Percentiles rank a stretch among this genome's conserved stretches.
Conservation (phyloP, 1,140 invertebrate genomes). For the Megalonaias nervosa region DNA sequence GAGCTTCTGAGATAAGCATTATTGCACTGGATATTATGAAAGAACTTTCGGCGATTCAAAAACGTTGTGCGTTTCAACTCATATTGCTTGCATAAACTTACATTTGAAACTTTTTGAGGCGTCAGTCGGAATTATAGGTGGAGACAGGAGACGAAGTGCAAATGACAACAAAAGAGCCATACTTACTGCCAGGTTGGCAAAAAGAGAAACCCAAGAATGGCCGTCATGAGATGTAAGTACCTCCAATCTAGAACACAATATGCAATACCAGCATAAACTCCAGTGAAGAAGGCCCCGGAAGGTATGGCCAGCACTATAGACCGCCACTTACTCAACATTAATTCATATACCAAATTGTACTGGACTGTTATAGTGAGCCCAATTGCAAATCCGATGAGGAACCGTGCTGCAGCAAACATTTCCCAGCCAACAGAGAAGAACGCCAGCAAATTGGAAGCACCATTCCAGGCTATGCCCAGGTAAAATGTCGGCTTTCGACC, state of each 20-base stretch:
- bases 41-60: neutral
- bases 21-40: neutral
- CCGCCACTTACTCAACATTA: constrained; percentile 23
- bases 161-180: neutral
- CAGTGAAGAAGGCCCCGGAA: constrained; percentile 11
- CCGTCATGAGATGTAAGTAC: constrained; percentile 26
- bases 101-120: neutral
- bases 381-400: constrained; percentile 45
- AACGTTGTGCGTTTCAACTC: neutral
- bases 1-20: neutral
- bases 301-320: constrained; percentile 29
- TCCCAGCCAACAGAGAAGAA: constrained; percentile 52
- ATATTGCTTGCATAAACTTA: too few relatives aligned
- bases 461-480: constrained; percentile 21
- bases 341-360: constrained; percentile 29
- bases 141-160: neutral
- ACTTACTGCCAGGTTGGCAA: constrained; percentile 32
- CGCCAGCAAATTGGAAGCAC: constrained; percentile 33
- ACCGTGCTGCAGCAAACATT: constrained; percentile 55
- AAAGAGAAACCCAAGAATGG: constrained; percentile 8
- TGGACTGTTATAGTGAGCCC: constrained; percentile 28
- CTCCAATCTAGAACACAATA: constrained; percentile 38
- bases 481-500: constrained; percentile 53
- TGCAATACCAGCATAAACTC: constrained; percentile 20
- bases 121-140: neutral